Evolutionary conservation across 2,888 invertebrate genomes (phyloP).

Genomic region (Idaea dimidiata): DNA sequence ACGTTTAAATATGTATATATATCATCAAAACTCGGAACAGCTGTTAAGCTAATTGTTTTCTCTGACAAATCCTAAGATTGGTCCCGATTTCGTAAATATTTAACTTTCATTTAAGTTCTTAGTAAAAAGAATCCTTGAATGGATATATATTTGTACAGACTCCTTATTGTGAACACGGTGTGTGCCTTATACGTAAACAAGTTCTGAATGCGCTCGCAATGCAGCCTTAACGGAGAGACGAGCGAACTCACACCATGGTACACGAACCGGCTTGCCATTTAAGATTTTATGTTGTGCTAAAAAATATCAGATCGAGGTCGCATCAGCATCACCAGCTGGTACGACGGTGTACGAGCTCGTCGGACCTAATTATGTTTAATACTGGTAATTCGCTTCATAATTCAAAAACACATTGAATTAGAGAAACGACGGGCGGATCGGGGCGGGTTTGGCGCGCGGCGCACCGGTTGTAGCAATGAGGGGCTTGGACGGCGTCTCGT

Average conservation of each 20-base stretch:
- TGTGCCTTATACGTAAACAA: conserved; percentile 74
- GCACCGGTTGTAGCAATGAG: conserved; percentile 18
- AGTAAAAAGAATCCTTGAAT: conserved; percentile 62
- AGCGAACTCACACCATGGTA: conserved; percentile 46
- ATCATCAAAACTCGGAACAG: neutral
- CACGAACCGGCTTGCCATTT: conserved; percentile 41
- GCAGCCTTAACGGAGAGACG: conserved; percentile 62
- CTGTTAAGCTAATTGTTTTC: neutral
- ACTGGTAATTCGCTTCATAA: conserved; percentile 48
- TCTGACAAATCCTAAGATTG: conserved; percentile 20
- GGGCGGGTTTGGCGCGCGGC: conserved; percentile 25
- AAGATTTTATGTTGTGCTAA: conserved; percentile 43
- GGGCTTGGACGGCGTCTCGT: conserved; percentile 37
- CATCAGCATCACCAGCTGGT: conserved; percentile 27
- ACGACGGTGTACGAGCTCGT: conserved; percentile 38
- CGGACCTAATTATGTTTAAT: conserved; percentile 33
- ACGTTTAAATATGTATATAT: neutral
- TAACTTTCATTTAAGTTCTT: conserved; percentile 36
- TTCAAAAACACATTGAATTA: neutral
- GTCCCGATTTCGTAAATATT: conserved; percentile 40
- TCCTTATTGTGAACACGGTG: conserved; percentile 56
- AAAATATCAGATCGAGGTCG: conserved; percentile 40
- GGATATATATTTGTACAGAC: conserved; percentile 60
- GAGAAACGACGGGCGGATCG: neutral
- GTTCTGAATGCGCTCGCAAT: conserved; percentile 70